Evolutionary conservation across 2,797 vertebrate genomes (phyloP).

Genomic region (Glossophaga mutica): DNA sequence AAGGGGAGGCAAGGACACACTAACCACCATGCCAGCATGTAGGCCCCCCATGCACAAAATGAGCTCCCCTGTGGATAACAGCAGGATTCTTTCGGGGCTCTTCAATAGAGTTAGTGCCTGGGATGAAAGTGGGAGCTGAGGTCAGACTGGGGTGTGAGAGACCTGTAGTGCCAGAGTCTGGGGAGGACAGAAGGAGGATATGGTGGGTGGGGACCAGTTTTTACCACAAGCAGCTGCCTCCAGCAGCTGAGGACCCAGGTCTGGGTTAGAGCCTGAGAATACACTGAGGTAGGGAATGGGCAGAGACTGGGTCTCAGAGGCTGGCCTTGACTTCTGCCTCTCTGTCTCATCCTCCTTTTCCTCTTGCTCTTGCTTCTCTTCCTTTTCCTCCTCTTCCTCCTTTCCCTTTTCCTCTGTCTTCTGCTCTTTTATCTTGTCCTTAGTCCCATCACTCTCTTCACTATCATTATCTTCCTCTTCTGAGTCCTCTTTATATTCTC

Average conservation of each 20-base stretch:
- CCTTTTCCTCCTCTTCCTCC: not conserved
- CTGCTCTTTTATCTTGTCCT: not conserved
- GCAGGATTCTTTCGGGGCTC: not conserved
- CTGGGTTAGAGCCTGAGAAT: slow-evolving; percentile 82
- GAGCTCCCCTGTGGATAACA: not conserved
- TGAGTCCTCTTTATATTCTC: not conserved
- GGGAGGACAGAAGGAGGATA: no score
- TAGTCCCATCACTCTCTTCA: not conserved
- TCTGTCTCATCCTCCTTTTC: not conserved
- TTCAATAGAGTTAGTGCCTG: not conserved
- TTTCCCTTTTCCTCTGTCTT: not conserved
- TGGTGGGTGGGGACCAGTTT: not conserved
- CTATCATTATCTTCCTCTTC: not conserved
- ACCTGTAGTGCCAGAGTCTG: not conserved
- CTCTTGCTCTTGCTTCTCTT: not conserved
- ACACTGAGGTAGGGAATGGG: slow-evolving; percentile 24
- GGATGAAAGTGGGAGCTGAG: not conserved
- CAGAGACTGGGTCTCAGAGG: not conserved
- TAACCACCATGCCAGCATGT: not conserved
- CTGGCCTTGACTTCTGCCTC: not conserved
- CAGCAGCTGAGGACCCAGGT: slow-evolving; percentile 81
- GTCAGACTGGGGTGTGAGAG: not conserved
- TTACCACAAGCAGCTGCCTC: slow-evolving; percentile 83
- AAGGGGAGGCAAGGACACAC: not conserved
- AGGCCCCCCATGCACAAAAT: not conserved